Conservation (phyloP, 2,888 invertebrate species). For the Pinctada fucata region DNA sequence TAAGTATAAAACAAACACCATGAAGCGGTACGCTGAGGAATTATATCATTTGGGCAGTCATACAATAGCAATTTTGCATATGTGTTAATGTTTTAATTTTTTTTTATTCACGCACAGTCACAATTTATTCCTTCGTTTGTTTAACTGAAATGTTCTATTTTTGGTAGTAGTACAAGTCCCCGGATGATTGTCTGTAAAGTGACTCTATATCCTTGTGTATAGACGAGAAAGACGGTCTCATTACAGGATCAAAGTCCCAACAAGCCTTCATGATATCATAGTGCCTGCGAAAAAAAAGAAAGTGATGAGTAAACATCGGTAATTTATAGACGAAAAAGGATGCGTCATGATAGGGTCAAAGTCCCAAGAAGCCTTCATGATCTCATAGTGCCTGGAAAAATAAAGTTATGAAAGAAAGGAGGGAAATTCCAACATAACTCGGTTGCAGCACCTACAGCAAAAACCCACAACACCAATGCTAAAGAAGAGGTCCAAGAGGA, state of each 20-base stretch:
- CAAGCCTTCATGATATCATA: slow-evolving; percentile 54
- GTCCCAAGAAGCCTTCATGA: background rate
- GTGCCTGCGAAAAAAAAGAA: slow-evolving; percentile 43
- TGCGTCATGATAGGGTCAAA: background rate
- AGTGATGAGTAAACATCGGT: background rate
- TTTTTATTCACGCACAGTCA: too few species aligned
- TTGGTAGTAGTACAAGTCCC: slow-evolving; percentile 51
- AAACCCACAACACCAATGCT: too few species aligned
- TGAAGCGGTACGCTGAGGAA: too few species aligned
- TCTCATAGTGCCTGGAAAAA: background rate
- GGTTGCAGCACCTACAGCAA: too few species aligned
- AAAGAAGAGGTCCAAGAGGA: too few species aligned
- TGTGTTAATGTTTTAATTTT: too few species aligned
- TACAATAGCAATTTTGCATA: too few species aligned
- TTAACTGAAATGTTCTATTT: background rate
- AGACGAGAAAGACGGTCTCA: slow-evolving; percentile 46
- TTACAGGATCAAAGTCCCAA: slow-evolving; percentile 47
- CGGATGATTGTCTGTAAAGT: slow-evolving; percentile 44
- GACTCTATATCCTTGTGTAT: slow-evolving; percentile 46
- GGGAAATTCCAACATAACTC: too few species aligned
- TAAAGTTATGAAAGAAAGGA: background rate
- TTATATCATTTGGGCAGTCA: too few species aligned
- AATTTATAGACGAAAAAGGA: background rate
- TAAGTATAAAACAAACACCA: too few species aligned
- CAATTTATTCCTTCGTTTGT: too few species aligned